Evolutionary conservation across 2,888 invertebrate genomes (phyloP).

Genomic region (Abscondita cerata): DNA sequence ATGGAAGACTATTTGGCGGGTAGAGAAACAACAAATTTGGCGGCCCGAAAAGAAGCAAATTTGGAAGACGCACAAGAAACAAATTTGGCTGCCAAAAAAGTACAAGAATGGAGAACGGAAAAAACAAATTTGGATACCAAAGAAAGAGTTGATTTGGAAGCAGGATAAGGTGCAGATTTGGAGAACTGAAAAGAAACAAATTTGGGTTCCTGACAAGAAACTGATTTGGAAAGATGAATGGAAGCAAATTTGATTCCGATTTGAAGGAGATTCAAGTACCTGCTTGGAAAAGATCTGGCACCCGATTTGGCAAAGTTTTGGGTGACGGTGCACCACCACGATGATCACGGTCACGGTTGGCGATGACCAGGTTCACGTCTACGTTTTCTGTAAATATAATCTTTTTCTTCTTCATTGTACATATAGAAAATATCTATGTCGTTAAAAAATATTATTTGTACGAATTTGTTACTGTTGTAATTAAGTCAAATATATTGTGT

Average conservation of each 20-base stretch:
- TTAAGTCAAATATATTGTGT: conserved; percentile 7
- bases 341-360: too few relatives aligned
- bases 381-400: conserved; percentile 1
- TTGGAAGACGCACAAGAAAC: conserved; percentile 65
- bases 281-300: conserved; percentile 77
- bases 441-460: not conserved
- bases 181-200: conserved; percentile 63
- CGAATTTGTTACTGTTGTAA: not conserved
- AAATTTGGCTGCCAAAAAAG: conserved; percentile 72
- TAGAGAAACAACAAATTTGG: conserved; percentile 73
- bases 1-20: conserved; percentile 73
- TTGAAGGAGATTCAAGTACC: conserved; percentile 69
- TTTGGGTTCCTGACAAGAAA: conserved; percentile 71
- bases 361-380: not conserved
- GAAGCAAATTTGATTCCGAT: conserved; percentile 69
- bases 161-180: conserved; percentile 63
- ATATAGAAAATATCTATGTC: not conserved
- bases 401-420: conserved; percentile 5
- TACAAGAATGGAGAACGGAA: conserved; percentile 69
- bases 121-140: conserved; percentile 61
- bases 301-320: conserved; percentile 81
- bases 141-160: conserved; percentile 66
- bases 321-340: conserved; percentile 61
- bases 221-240: conserved; percentile 75
- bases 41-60: conserved; percentile 64